Base-by-base conservation (phyloP, 2,113 vertebrate genomes). In the Ctenomys sociabilis region DNA sequence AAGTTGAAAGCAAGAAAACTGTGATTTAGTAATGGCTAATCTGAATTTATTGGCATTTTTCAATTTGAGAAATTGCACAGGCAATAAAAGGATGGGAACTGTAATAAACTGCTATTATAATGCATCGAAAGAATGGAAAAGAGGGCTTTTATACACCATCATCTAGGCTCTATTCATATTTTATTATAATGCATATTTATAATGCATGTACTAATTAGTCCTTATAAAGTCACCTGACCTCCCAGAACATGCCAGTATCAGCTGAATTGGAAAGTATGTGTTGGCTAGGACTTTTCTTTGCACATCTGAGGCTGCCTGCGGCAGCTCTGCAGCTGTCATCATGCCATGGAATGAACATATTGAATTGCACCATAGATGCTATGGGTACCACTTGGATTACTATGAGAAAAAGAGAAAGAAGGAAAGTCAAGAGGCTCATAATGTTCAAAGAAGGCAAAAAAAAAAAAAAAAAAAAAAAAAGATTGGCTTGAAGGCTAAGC, bases 1-100 rank as follows among this genome's bases (percentile, higher is more conserved):
- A 49, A 14, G 30, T 19, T 4, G 40, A 85, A 86, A 93, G 85
- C 49, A 96, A 88, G 63, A 83, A 94, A 64, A 43, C 83, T 16
- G 45, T 75, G 40, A 72, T 17, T 90, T 90, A 59, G 24, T 80
- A 54, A 70, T 68, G 45, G 66, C 49, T 87, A 82, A 96, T 93
- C 30, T 49, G 63, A 93, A 91, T 90, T 84, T 81, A 91, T 63
- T 49, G 49, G 52, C 13, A 66, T 91, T 92, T 97, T 78, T 96
- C 26, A 66, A 75, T 87, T 90, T 86, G 66, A 90, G 57, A 93
- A 96, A 86, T 88, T 64, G 0, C 59, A 96, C n/a, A 85, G 32
- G 30, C 83, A 93, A 86, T 7, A 32, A 88, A 87, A 96, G 28
- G 10, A 91, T 91, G 21, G 3, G 7, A 21, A 52, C 32, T 59